Percentiles rank a stretch among this genome's conserved stretches.
phyloP scores from a whole-genome alignment of 2,797 vertebrate genomes.

The Octomys mimax region DNA sequence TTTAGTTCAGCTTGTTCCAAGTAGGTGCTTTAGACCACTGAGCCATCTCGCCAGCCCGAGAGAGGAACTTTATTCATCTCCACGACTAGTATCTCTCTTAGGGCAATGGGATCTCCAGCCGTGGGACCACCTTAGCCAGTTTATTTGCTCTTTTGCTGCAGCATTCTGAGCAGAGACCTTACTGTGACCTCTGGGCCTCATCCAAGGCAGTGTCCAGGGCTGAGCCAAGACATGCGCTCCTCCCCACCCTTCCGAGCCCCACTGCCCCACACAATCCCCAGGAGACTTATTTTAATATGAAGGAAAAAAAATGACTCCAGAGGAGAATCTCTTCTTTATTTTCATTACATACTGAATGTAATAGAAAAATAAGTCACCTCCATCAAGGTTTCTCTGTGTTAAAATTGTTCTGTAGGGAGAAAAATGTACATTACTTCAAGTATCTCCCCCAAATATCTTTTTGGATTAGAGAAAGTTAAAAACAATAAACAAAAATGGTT shows the following conservation, averaged over 20 bases:
- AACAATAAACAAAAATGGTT: neutral
- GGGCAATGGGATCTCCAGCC: neutral
- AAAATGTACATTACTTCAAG: conserved; percentile 34
- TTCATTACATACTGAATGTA: neutral
- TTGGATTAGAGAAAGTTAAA: conserved; percentile 37
- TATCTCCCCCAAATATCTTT: neutral
- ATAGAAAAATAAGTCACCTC: neutral
- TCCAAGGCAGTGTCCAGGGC: neutral
- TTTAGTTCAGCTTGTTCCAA: too few relatives aligned
- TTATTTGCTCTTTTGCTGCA: conserved; percentile 40
- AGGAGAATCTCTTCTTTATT: conserved; percentile 19
- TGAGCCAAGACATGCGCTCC: neutral
- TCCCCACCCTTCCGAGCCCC: neutral
- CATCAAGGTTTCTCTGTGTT: conserved; percentile 23
- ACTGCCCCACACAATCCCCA: neutral
- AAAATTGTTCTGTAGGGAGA: neutral
- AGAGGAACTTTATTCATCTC: neutral
- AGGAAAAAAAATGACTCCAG: neutral
- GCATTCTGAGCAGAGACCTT: neutral
- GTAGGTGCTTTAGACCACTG: too few relatives aligned
- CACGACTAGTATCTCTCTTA: neutral
- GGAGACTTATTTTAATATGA: neutral
- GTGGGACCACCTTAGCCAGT: neutral
- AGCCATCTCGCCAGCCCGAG: too few relatives aligned
- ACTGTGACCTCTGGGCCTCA: neutral